Base-by-base conservation (phyloP, 2,113 vertebrate species). In the Galeopterus variegatus region DNA sequence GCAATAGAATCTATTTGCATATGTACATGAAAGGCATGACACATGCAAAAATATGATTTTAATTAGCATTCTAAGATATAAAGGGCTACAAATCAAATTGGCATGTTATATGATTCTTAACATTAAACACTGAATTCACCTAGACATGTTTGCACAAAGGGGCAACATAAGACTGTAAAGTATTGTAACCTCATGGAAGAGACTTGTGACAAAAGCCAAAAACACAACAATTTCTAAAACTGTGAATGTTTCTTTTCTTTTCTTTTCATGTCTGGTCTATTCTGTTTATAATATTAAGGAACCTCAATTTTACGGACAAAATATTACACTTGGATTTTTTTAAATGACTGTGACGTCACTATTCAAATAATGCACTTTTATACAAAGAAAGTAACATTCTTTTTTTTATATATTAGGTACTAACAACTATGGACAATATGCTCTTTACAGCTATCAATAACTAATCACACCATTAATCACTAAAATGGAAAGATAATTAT, bases 41-140 rank as follows among this genome's bases (percentile, higher is more conserved):
- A 99, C 99, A 99, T 99, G 99, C 99, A 99, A 99, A 99, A 99
- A 99, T 99, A 99, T 99, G 98, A 99, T 99, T 99, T 99, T 99
- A 99, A 99, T 99, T 99, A 99, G 99, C 99, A 99, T 99, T 99
- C 99, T 98, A 98, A 99, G 99, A 99, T 99, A 99, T 99, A 99
- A 98, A 99, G 98, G 99, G 98, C 99, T 99, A 99, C 99, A 99
- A 99, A 99, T 99, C 99, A 99, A 99, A 99, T 98, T 99, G 99
- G 99, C 99, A 99, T 99, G 98, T 99, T 99, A 99, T 99, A 99
- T 99, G 99, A 99, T 99, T 99, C 98, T 99, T 99, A 99, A 99
- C 99, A 98, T 99, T 99, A 98, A 98, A 97, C 18, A 98, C 98
- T 97, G 98, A 99, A 99, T 99, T 99, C 99, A 99, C 99, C 98